phyloP scores from a whole-genome alignment of 2,888 invertebrate genomes.

The Ectobius pallidus region DNA sequence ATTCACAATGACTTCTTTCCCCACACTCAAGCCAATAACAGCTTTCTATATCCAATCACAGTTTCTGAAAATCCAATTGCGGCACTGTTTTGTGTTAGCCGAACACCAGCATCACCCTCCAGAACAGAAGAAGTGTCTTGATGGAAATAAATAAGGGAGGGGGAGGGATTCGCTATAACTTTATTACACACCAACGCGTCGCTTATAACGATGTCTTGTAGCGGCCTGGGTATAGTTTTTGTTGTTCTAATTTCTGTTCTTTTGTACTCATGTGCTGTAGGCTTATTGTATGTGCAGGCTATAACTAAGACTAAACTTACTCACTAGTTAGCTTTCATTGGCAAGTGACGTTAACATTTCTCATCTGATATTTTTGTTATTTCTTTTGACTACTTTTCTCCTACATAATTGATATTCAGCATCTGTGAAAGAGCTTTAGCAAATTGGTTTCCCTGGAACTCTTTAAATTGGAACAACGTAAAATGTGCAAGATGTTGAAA shows the following conservation, averaged over 20 bases:
- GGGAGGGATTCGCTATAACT: constrained; percentile 2
- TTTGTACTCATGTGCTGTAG: constrained; percentile 3
- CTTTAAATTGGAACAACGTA: too few relatives aligned
- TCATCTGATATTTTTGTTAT: too few relatives aligned
- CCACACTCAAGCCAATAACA: too few relatives aligned
- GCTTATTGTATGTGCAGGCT: constrained; percentile 24
- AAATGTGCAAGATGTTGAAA: too few relatives aligned
- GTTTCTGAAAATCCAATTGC: constrained; percentile 33
- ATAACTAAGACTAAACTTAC: constrained; percentile 8
- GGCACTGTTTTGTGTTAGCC: constrained; percentile 27
- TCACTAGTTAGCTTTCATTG: constrained; percentile 22
- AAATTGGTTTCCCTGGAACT: too few relatives aligned
- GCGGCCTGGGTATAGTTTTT: constrained; percentile 2
- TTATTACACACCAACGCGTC: not conserved
- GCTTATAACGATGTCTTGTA: constrained; percentile 12
- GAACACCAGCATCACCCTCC: too few relatives aligned
- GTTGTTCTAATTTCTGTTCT: constrained; percentile 24
- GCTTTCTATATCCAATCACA: constrained; percentile 31
- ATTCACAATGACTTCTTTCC: too few relatives aligned
- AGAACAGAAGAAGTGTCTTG: not conserved
- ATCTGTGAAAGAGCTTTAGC: too few relatives aligned
- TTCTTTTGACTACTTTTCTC: too few relatives aligned
- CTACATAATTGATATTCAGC: too few relatives aligned
- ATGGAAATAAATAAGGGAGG: not conserved
- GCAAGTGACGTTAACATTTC: not conserved